phyloP scores from a whole-genome alignment of 1,140 invertebrate species.

The Helicoverpa zea region DNA sequence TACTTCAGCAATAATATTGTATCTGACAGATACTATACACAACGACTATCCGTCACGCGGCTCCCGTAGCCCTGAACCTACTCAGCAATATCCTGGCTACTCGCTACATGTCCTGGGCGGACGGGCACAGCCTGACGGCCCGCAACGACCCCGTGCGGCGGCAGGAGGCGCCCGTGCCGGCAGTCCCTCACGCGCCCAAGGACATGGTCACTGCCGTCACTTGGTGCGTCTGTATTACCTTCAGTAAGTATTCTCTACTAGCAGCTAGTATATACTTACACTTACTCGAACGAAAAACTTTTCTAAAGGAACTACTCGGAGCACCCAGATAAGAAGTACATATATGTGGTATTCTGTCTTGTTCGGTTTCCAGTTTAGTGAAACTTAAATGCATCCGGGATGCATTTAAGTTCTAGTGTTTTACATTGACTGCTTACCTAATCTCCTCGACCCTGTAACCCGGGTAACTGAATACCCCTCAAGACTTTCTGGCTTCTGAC shows the following conservation, averaged over 20 bases:
- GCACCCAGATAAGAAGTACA: too few species aligned
- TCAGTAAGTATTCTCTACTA: constrained; percentile 57
- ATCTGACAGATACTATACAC: constrained; percentile 81
- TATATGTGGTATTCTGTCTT: too few species aligned
- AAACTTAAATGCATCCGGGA: too few species aligned
- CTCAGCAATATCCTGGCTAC: constrained; percentile 87
- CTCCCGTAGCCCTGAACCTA: constrained; percentile 88
- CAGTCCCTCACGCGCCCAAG: constrained; percentile 44
- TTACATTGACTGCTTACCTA: too few species aligned
- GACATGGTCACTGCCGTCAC: neutral
- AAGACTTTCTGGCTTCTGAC: too few species aligned
- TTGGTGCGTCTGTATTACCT: constrained; percentile 57
- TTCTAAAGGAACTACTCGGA: too few species aligned
- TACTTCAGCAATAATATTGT: neutral
- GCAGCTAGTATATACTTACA: neutral
- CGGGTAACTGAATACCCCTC: too few species aligned
- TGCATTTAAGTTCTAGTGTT: too few species aligned
- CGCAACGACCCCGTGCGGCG: constrained; percentile 50
- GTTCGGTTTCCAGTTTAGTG: too few species aligned
- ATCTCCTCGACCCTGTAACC: too few species aligned
- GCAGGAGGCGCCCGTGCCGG: neutral
- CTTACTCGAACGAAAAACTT: too few species aligned
- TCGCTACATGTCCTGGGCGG: constrained; percentile 71
- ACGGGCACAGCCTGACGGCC: constrained; percentile 85
- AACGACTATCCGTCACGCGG: constrained; percentile 88